Conservation (phyloP, 2,113 vertebrate species). For the Spea multiplicata region DNA sequence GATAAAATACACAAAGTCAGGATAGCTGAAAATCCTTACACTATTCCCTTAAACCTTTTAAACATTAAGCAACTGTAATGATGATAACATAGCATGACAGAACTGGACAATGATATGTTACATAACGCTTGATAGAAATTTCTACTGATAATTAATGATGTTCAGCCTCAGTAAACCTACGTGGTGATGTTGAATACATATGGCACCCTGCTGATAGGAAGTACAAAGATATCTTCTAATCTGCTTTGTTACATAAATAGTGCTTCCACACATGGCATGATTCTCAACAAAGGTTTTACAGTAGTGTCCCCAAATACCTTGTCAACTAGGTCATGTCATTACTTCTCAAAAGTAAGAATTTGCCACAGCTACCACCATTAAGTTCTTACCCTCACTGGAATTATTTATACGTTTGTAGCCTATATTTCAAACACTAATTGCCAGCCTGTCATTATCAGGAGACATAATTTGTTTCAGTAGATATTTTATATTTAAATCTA, state of each 20-base stretch:
- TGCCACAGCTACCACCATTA: too few relatives aligned
- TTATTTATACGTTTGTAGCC: too few relatives aligned
- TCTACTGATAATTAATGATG: slow-evolving; percentile 64
- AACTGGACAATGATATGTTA: slow-evolving; percentile 62
- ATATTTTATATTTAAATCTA: too few relatives aligned
- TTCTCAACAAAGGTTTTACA: slow-evolving; percentile 23
- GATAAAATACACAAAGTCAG: too few relatives aligned
- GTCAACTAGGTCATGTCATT: slow-evolving; percentile 26
- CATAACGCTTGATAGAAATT: slow-evolving; percentile 72
- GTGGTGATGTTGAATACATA: slow-evolving; percentile 67
- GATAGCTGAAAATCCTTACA: too few relatives aligned
- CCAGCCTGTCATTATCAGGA: too few relatives aligned
- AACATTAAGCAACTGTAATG: slow-evolving; percentile 52
- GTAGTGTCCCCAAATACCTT: slow-evolving; percentile 7
- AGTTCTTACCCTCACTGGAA: too few relatives aligned
- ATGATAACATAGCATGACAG: slow-evolving; percentile 68
- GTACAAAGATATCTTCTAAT: slow-evolving; percentile 56
- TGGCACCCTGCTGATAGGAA: slow-evolving; percentile 68
- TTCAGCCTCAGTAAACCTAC: slow-evolving; percentile 67
- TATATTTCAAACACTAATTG: too few relatives aligned
- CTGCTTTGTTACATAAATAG: slow-evolving; percentile 36
- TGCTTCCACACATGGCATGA: slow-evolving; percentile 30
- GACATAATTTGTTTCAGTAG: too few relatives aligned
- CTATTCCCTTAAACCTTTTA: too few relatives aligned
- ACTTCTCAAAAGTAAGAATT: not conserved